These are phyloP conservation scores for Netelia melanura DNA, from an alignment of 2,888 invertebrate genomes.

Conservation along the genomic window DNA sequence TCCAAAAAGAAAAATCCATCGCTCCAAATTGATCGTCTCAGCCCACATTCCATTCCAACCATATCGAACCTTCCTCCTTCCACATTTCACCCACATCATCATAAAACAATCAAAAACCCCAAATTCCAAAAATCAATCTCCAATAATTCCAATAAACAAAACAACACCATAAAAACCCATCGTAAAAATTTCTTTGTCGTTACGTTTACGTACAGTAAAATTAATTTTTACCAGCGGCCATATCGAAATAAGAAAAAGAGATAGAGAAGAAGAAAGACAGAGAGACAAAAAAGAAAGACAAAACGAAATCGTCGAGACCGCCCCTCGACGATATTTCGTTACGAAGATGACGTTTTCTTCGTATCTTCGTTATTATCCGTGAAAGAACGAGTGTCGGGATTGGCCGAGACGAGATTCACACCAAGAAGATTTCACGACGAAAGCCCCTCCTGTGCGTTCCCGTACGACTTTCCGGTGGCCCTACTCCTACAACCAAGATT, in stretches of 20 bases:
- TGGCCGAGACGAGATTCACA: constrained; percentile 57
- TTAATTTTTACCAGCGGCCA: constrained; percentile 38
- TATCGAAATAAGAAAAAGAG: constrained; percentile 31
- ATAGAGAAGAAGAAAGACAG: background rate
- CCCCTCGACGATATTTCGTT: constrained; percentile 6
- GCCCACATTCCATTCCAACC: too few relatives aligned
- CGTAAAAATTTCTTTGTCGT: constrained; percentile 14
- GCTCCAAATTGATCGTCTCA: too few relatives aligned
- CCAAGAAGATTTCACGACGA: constrained; percentile 22
- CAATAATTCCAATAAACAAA: background rate
- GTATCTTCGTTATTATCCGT: constrained; percentile 42
- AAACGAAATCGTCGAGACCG: constrained; percentile 49
- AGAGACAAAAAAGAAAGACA: constrained; percentile 47
- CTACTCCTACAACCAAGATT: constrained; percentile 71
- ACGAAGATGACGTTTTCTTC: background rate
- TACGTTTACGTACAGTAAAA: background rate
- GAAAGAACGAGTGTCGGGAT: constrained; percentile 57
- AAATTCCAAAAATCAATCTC: background rate
- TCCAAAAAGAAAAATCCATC: too few relatives aligned
- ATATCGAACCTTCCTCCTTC: too few relatives aligned
- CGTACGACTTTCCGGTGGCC: constrained; percentile 66
- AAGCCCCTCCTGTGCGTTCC: constrained; percentile 58
- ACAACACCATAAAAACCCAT: too few relatives aligned
- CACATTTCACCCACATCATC: too few relatives aligned
- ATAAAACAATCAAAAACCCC: background rate